Evolutionary conservation across 2,797 vertebrate species (phyloP).

Genomic region (Dipus sagitta): DNA sequence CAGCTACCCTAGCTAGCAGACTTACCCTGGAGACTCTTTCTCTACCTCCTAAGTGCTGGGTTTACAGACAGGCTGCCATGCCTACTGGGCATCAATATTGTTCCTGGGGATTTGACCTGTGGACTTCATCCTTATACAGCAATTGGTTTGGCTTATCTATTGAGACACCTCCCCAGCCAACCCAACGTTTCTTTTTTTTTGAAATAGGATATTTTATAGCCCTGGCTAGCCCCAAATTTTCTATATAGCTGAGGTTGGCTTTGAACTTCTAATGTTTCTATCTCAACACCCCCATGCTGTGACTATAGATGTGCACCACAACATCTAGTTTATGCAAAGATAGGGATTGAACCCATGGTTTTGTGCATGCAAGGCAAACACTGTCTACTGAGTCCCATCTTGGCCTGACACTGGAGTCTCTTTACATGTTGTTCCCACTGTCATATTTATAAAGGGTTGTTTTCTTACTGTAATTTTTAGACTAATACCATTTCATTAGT

Average conservation of each 20-base stretch:
- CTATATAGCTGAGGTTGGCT: not conserved
- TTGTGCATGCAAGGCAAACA: not conserved
- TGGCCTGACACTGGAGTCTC: not conserved
- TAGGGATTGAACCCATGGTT: not conserved
- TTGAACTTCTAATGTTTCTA: not conserved
- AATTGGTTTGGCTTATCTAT: too few species aligned
- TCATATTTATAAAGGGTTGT: not conserved
- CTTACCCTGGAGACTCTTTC: too few species aligned
- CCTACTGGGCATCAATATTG: too few species aligned
- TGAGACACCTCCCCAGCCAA: too few species aligned
- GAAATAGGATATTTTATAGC: not conserved
- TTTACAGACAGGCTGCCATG: too few species aligned
- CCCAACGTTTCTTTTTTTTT: not conserved
- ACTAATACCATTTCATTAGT: not conserved
- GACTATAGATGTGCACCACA: not conserved
- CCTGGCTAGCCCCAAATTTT: too few species aligned
- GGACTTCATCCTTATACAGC: too few species aligned
- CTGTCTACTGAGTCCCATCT: not conserved
- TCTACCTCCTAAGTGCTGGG: too few species aligned
- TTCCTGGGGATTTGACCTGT: too few species aligned
- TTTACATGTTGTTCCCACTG: not conserved
- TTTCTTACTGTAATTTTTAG: not conserved
- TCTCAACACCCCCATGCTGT: not conserved
- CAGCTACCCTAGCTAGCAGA: too few species aligned
- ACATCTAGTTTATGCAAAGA: not conserved